A percentile compares a stretch with the other conserved stretches of the same genome.
Conservation (phyloP, 2,888 invertebrate genomes). For the Venusia cambrica region DNA sequence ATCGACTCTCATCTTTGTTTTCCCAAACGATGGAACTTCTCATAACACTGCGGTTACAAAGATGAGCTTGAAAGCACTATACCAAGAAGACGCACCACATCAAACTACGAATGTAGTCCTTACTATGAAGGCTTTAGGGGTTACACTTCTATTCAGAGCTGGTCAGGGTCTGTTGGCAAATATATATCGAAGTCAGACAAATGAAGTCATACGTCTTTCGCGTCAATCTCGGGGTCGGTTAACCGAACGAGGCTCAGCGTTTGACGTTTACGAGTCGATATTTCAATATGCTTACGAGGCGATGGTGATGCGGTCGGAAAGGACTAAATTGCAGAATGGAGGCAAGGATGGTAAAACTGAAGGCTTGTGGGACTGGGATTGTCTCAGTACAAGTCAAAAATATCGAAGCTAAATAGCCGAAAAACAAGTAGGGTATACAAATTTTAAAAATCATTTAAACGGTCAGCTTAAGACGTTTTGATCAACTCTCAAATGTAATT, state of each 20-base stretch:
- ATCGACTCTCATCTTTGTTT: conserved; percentile 72
- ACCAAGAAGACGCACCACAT: conserved; percentile 23
- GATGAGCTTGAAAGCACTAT: conserved; percentile 49
- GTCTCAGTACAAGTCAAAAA: conserved; percentile 6
- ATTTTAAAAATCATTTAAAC: no score
- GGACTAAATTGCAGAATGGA: conserved; percentile 20
- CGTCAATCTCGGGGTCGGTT: conserved; percentile 67
- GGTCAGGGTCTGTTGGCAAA: conserved; percentile 40
- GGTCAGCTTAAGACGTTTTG: no score
- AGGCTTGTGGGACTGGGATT: no score
- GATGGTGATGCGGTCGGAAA: conserved; percentile 44
- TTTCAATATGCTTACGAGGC: conserved; percentile 80
- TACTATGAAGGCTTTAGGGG: conserved; percentile 24
- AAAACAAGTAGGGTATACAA: no score
- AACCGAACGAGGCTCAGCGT: conserved; percentile 59
- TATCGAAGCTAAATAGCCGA: no score
- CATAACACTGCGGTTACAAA: conserved; percentile 69
- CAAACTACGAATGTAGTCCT: conserved; percentile 29
- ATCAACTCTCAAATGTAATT: no score
- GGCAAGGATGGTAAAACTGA: conserved; percentile 5
- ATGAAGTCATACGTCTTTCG: conserved; percentile 74
- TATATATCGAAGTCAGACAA: conserved; percentile 73
- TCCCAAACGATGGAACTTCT: conserved; percentile 62
- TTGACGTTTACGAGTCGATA: conserved; percentile 74
- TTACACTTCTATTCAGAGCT: neutral